Evolutionary conservation across 2,888 invertebrate species (phyloP).

Genomic region (Dione juno): DNA sequence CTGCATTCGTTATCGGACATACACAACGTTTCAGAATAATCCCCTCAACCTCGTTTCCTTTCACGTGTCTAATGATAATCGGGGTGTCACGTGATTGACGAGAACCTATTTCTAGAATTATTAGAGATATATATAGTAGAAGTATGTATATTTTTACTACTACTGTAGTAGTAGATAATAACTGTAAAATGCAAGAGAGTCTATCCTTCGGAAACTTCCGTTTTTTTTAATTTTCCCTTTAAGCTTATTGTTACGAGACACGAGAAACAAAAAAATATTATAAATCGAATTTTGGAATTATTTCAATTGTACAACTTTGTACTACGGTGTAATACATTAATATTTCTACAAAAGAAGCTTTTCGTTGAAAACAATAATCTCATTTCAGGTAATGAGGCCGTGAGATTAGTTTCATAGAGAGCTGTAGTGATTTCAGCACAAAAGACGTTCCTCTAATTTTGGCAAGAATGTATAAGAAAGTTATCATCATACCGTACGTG

Average conservation of each 20-base stretch:
- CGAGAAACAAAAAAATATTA: too few relatives aligned
- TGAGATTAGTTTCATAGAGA: slow-evolving; percentile 22
- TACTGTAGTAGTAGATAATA: too few relatives aligned
- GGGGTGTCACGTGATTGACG: slow-evolving; percentile 39
- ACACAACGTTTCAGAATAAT: slow-evolving; percentile 51
- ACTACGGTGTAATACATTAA: too few relatives aligned
- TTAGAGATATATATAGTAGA: too few relatives aligned
- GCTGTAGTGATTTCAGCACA: slow-evolving; percentile 8
- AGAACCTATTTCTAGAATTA: slow-evolving; percentile 33
- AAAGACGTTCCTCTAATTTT: slow-evolving; percentile 14
- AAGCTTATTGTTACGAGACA: too few relatives aligned
- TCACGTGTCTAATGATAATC: slow-evolving; percentile 43
- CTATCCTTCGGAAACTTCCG: too few relatives aligned
- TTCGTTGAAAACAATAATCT: background rate
- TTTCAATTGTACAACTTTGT: too few relatives aligned
- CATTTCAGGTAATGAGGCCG: slow-evolving; percentile 12
- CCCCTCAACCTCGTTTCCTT: slow-evolving; percentile 46
- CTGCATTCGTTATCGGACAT: slow-evolving; percentile 62
- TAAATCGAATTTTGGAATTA: too few relatives aligned
- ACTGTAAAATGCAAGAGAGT: too few relatives aligned
- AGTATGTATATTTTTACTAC: too few relatives aligned
- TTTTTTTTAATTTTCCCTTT: too few relatives aligned
- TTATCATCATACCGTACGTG: background rate
- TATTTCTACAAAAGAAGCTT: background rate
- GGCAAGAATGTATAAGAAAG: background rate